phyloP scores from a whole-genome alignment of 2,113 vertebrate genomes.

The Brachypteracias leptosomus region DNA sequence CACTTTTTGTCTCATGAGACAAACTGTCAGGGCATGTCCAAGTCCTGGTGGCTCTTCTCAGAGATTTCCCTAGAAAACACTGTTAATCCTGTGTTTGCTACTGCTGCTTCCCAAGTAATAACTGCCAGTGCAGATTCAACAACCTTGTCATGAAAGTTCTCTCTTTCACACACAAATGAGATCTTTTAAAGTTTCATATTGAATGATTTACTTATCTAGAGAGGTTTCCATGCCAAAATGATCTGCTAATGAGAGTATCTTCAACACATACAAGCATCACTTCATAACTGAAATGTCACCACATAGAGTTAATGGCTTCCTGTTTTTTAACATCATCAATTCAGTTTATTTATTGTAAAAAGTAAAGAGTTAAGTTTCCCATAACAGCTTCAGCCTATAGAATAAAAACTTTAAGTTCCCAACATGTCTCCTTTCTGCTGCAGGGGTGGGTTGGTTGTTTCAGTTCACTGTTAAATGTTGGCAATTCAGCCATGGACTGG shows the following conservation, averaged over 20 bases:
- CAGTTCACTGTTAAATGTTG: not conserved
- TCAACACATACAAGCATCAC: not conserved
- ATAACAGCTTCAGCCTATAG: not conserved
- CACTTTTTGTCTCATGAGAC: not conserved
- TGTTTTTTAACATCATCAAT: not conserved
- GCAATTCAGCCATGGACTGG: not conserved
- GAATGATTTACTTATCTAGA: not conserved
- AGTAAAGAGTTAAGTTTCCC: not conserved
- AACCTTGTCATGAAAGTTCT: not conserved
- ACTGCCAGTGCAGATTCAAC: not conserved
- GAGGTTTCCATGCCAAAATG: not conserved
- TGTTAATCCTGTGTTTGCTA: not conserved
- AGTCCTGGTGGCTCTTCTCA: not conserved
- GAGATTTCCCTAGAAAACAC: not conserved
- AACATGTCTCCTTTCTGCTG: not conserved
- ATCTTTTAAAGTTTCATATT: not conserved
- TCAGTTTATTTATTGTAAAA: not conserved
- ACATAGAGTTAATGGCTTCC: not conserved
- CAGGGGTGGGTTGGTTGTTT: not conserved
- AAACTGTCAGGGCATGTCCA: not conserved
- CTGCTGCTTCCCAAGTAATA: not conserved
- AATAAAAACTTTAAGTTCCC: not conserved
- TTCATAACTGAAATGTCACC: not conserved
- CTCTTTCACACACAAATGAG: not conserved
- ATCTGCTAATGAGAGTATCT: not conserved